These are phyloP conservation scores for Lagopus leucura DNA, from an alignment of 2,113 vertebrate species.

Conservation along the genomic window DNA sequence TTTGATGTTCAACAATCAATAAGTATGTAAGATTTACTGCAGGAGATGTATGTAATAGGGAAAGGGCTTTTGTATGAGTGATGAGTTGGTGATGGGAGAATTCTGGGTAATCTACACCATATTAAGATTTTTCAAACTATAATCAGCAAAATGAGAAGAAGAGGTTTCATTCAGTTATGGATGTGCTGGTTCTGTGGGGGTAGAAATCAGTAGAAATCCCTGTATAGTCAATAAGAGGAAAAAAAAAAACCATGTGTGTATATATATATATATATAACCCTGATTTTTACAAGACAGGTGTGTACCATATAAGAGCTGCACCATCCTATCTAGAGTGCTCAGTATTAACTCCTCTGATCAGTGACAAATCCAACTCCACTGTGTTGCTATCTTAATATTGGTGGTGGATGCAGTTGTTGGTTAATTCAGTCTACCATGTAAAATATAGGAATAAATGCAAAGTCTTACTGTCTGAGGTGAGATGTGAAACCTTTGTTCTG, in stretches of 20 bases:
- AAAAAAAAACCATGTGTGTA: too few species aligned
- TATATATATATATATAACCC: rapidly evolving
- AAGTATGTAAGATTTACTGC: rapidly evolving
- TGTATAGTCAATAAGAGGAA: neutral
- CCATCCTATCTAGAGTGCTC: neutral
- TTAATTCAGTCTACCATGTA: neutral
- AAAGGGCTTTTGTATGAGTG: neutral
- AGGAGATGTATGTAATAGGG: rapidly evolving
- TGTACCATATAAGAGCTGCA: neutral
- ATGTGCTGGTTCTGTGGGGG: neutral
- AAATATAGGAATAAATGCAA: neutral
- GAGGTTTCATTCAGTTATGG: neutral
- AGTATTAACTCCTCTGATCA: neutral
- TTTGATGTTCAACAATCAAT: neutral
- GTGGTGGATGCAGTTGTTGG: neutral
- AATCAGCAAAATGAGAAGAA: neutral
- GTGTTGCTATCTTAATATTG: neutral
- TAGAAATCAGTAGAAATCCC: neutral
- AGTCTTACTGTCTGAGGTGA: neutral
- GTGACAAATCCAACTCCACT: neutral
- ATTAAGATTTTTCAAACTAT: neutral
- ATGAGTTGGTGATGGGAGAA: rapidly evolving
- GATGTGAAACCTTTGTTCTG: neutral
- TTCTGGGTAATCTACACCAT: rapidly evolving
- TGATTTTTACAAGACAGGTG: neutral